Conservation (phyloP, 2,797 vertebrate genomes). For the Enteromius thamalakanensis region DNA sequence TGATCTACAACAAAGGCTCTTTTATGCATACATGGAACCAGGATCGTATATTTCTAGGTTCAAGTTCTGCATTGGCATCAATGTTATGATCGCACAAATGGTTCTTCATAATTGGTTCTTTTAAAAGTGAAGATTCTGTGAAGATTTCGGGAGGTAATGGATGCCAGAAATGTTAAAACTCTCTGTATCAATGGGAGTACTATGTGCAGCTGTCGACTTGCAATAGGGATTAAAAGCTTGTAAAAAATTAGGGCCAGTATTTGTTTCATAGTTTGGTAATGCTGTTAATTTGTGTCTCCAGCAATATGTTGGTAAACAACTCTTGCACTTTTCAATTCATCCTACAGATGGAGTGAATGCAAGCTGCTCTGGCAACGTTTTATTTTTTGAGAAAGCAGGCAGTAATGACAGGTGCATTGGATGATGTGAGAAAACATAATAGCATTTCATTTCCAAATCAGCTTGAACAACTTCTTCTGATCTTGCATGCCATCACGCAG, state of each 20-base stretch:
- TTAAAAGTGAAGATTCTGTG: not conserved
- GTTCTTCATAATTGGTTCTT: not conserved
- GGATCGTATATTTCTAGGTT: not conserved
- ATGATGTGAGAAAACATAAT: slow-evolving; percentile 14
- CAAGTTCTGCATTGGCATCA: not conserved
- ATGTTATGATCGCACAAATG: not conserved
- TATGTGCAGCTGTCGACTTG: slow-evolving; percentile 6
- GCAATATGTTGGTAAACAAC: slow-evolving; percentile 23
- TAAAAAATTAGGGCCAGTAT: slow-evolving; percentile 6
- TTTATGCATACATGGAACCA: not conserved
- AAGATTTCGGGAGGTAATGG: not conserved
- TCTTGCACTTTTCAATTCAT: not conserved
- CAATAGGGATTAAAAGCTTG: slow-evolving; percentile 20
- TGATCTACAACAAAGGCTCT: not conserved
- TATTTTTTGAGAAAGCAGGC: not conserved
- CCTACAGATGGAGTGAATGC: slow-evolving; percentile 6
- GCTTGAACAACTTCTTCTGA: slow-evolving; percentile 20
- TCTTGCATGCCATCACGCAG: not conserved
- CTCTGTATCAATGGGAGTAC: not conserved
- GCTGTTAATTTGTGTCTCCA: slow-evolving; percentile 21
- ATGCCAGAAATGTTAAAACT: not conserved
- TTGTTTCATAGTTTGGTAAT: slow-evolving; percentile 19
- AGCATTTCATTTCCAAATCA: slow-evolving; percentile 28
- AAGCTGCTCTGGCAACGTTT: not conserved
- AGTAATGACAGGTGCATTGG: slow-evolving; percentile 15